Evolutionary conservation across 2,797 vertebrate species (phyloP).

Genomic region (Chelidonichthys spinosus): DNA sequence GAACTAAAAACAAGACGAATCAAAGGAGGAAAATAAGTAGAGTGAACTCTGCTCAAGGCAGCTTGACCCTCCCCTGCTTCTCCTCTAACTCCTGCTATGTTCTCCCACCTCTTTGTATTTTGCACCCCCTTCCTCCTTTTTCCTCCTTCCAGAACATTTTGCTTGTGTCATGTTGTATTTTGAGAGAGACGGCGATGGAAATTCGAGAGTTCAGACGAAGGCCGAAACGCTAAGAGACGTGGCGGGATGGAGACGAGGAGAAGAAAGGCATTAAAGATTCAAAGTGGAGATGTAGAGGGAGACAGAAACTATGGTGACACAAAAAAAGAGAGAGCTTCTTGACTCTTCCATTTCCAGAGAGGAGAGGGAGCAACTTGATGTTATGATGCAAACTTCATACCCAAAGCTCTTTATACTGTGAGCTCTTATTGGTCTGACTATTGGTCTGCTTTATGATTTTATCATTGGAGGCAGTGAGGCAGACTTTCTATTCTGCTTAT

Average conservation of each 20-base stretch:
- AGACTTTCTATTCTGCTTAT: conserved; percentile 14
- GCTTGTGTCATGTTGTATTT: conserved; percentile 47
- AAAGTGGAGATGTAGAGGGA: conserved; percentile 40
- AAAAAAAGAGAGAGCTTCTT: conserved; percentile 2
- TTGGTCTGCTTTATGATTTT: conserved; percentile 14
- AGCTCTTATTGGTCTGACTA: conserved; percentile 14
- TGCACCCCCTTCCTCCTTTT: neutral
- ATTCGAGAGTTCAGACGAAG: conserved; percentile 39
- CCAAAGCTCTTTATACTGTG: neutral
- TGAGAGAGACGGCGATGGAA: conserved; percentile 57
- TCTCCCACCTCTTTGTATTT: conserved; percentile 34
- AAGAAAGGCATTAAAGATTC: conserved; percentile 59
- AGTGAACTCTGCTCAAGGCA: conserved; percentile 60
- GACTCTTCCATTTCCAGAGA: conserved; percentile 3
- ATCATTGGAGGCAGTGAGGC: neutral
- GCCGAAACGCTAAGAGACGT: conserved; percentile 21
- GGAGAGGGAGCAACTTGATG: conserved; percentile 18
- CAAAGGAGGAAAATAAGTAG: conserved; percentile 54
- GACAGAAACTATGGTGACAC: conserved; percentile 36
- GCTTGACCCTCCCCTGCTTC: conserved; percentile 44
- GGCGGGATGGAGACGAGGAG: conserved; percentile 32
- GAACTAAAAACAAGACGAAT: conserved; percentile 46
- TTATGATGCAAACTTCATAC: conserved; percentile 13
- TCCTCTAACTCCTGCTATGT: conserved; percentile 33
- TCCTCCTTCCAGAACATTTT: conserved; percentile 35